Base-by-base conservation (phyloP, 2,888 invertebrate genomes). In the Zaprionus lineosus region DNA sequence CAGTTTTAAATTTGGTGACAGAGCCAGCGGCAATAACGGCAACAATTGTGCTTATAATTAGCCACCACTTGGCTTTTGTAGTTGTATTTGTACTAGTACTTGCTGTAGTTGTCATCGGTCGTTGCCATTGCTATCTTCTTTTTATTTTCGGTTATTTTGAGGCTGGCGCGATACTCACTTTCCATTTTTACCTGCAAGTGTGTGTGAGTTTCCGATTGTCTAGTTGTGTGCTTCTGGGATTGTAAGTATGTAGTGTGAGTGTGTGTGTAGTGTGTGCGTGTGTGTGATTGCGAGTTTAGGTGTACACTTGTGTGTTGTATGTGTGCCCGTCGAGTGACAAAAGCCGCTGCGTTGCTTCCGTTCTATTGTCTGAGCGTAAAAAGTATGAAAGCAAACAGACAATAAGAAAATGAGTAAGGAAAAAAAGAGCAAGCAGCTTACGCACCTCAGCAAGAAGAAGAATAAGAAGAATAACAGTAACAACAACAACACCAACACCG, bases 161-260 rank as follows among this genome's bases (percentile, higher is more conserved):
- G 68, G 52, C 59, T 56, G 51, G 46, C 55, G 51, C 44, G 33
- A 47, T 56, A 65, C 75, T 75, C 78, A 79, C 81, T 81, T 81
- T 81, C 84, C 84, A 78, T 81, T 81, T 81, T 84, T 63, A 78
- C 81, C 74, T 84, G 62, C 60, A 59, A 52, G 55, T 59, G 65
- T 74, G 62, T 55, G 63, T 50, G 56, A 34, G 46, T 48, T 11
- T 44, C n/a, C 21, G 52, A 58, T 63, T 55, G 56, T 61, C 43
- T 47, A 46, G 28, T 11, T 21, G 5, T 43, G 8, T 31, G 24
- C 21, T 7, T 24, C 4, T 24, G 6, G 12, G n/a, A n/a, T n/a
- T n/a, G n/a, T n/a, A n/a, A n/a, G n/a, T n/a, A n/a, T n/a, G n/a
- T n/a, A n/a, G n/a, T 48, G 36, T 55, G 36, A 24, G 11, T 33